Conservation (phyloP, 2,113 vertebrate species). For the Dissostichus mawsoni region DNA sequence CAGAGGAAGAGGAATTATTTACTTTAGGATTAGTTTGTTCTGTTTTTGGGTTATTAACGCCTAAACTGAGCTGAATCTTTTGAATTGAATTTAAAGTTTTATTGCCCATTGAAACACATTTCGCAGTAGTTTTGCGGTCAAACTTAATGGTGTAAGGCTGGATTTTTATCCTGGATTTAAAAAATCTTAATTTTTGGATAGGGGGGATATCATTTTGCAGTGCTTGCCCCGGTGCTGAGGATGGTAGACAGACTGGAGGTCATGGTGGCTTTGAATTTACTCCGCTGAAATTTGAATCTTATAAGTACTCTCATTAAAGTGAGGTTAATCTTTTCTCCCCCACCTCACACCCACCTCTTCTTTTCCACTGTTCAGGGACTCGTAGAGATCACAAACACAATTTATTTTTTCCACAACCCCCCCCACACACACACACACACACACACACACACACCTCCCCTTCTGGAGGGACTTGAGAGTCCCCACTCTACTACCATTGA, state of each 20-base stretch:
- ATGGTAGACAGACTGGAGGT: constrained; percentile 30
- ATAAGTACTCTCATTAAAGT: constrained; percentile 73
- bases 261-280: constrained; percentile 47
- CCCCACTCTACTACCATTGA: constrained; percentile 63
- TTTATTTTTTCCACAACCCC: constrained; percentile 71
- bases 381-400: constrained; percentile 80
- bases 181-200: neutral
- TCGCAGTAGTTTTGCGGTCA: neutral
- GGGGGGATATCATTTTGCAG: neutral
- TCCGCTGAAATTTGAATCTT: constrained; percentile 69
- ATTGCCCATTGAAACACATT: neutral
- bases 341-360: constrained; percentile 26
- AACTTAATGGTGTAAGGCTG: neutral
- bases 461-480: constrained; percentile 68
- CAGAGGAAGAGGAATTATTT: too few relatives aligned
- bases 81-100: neutral
- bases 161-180: constrained; percentile 6
- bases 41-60: neutral
- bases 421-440: constrained; percentile 21
- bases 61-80: neutral
- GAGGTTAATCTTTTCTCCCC: constrained; percentile 60
- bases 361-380: constrained; percentile 64
- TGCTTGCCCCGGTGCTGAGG: neutral
- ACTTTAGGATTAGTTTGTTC: neutral
- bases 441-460: constrained; percentile 37